These are phyloP conservation scores for Steinernema hermaphroditum DNA, from an alignment of 2,888 invertebrate genomes.

Conservation along the genomic window DNA sequence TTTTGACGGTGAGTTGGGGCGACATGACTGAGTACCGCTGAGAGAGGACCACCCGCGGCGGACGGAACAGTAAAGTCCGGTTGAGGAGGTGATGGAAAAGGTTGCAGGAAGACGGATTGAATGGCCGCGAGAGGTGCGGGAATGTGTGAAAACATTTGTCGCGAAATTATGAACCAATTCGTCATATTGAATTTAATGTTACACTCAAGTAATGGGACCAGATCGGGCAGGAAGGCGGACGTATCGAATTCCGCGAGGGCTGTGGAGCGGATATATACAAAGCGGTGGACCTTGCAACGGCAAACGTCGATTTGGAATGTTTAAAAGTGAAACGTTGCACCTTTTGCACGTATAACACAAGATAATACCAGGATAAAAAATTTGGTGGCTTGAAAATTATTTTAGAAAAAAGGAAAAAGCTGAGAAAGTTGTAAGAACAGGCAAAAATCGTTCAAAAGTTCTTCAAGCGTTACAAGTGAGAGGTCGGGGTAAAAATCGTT, in stretches of 20 bases:
- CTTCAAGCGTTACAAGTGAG: too few relatives aligned
- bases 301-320: neutral
- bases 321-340: neutral
- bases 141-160: constrained; percentile 26
- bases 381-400: too few relatives aligned
- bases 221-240: neutral
- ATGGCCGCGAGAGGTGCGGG: neutral
- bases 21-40: neutral
- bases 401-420: too few relatives aligned
- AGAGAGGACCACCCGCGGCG: constrained; percentile 10
- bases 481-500: too few relatives aligned
- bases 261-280: neutral
- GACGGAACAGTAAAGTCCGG: neutral
- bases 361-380: too few relatives aligned
- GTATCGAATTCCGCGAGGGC: neutral
- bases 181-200: constrained; percentile 23
- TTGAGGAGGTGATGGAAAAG: neutral
- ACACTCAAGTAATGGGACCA: neutral
- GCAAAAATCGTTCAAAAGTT: too few relatives aligned
- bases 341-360: too few relatives aligned
- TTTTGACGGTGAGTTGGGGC: neutral
- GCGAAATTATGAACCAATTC: constrained; percentile 8
- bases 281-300: neutral
- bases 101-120: neutral
- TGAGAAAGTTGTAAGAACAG: too few relatives aligned